phyloP scores from a whole-genome alignment of 2,797 vertebrate species.

The Fratercula arctica region DNA sequence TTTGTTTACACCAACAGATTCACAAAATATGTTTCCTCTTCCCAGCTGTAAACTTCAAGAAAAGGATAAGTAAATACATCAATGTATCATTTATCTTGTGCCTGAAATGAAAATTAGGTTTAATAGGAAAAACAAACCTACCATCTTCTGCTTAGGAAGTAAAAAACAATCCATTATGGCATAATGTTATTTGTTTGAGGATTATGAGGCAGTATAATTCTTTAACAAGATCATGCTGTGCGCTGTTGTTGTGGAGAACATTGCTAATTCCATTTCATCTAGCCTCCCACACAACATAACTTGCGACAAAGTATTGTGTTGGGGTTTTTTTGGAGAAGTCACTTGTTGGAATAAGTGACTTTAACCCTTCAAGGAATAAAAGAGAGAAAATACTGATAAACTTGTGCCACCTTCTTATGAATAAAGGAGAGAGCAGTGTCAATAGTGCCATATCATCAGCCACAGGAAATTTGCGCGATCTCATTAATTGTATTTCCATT shows the following conservation, averaged over 20 bases:
- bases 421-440: neutral
- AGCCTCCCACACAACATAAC: slow-evolving; percentile 17
- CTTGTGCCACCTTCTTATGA: neutral
- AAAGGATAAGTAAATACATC: slow-evolving; percentile 29
- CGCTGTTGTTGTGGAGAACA: slow-evolving; percentile 21
- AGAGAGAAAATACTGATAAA: neutral
- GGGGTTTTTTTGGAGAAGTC: neutral
- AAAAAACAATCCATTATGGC: slow-evolving; percentile 55
- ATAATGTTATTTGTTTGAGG: slow-evolving; percentile 70
- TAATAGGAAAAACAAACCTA: slow-evolving; percentile 57
- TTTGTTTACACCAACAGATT: neutral
- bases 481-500: neutral
- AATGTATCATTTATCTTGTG: slow-evolving; percentile 37
- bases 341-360: neutral
- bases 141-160: slow-evolving; percentile 57
- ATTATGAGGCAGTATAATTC: slow-evolving; percentile 63
- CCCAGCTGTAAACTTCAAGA: neutral
- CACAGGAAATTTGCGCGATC: neutral
- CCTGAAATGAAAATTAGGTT: slow-evolving; percentile 62
- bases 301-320: neutral
- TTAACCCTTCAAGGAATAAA: slow-evolving; percentile 4
- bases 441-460: neutral
- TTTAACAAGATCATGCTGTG: slow-evolving; percentile 66
- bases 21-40: slow-evolving; percentile 2
- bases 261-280: slow-evolving; percentile 44